These are phyloP conservation scores for Nibea albiflora DNA, from an alignment of 2,113 vertebrate species.

Conservation along the genomic window DNA sequence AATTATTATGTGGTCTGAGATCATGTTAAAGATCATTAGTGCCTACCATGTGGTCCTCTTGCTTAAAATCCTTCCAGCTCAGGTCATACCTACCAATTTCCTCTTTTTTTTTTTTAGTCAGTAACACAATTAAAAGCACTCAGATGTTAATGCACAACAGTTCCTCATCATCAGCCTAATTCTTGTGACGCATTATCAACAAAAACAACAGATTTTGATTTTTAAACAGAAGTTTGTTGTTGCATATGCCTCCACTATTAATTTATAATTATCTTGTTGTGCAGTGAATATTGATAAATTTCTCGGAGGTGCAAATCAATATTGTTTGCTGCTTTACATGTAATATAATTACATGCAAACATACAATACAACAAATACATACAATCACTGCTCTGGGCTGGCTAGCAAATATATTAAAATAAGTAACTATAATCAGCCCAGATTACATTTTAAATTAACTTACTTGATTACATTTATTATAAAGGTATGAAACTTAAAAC, in stretches of 20 bases:
- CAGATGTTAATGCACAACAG: conserved; percentile 1
- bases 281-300: not conserved
- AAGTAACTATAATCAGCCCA: no score
- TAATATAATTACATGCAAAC: not conserved
- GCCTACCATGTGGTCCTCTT: conserved; percentile 20
- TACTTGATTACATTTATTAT: no score
- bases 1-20: no score
- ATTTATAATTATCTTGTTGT: not conserved
- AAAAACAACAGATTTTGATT: not conserved
- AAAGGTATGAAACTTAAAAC: no score
- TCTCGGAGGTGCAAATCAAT: not conserved
- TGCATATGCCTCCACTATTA: not conserved
- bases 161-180: not conserved
- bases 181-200: conserved; percentile 7
- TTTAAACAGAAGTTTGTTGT: not conserved
- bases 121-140: conserved; percentile 15
- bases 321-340: not conserved
- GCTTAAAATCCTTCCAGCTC: conserved; percentile 20
- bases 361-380: no score
- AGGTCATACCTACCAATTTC: conserved; percentile 15
- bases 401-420: no score
- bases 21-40: not conserved
- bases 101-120: conserved; percentile 15
- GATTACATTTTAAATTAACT: no score
- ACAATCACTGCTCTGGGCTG: no score